Evolutionary conservation across 1,140 invertebrate species (phyloP), one percentile per base, ranked within the genome.

Genomic region (Lasaia peninsularis): DNA sequence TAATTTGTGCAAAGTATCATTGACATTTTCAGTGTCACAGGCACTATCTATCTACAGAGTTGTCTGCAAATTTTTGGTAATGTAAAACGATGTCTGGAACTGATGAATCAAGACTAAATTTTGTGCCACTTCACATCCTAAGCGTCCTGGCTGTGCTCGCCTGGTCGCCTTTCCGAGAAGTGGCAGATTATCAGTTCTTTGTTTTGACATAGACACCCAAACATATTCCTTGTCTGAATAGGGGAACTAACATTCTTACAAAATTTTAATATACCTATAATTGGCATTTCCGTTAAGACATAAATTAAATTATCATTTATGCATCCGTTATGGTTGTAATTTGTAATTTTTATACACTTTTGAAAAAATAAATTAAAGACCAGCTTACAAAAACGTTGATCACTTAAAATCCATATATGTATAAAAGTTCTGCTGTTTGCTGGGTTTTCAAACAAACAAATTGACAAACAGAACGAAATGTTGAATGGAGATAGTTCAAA

Each of bases 171-270:
- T 88, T 88, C 85, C 82, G 85, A 83, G 52, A 71, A 76, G 85
- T 88, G 85, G 85, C 56, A 88, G 67, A 88, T 51, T 49, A 78
- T 78, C 69, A 75, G 81, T 85, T 85, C 76, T 80, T 74, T 85
- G 75, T 85, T 83, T 84, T 66, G 85, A 81, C 77, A 78, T 74
- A 51, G 81, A 69, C 60, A 61, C 62, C 57, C 24, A 52, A 24
- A 44, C 50, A 73, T 73, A 73, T 35, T 32, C 78, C 57, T 78
- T 86, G 81, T 78, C 81, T 76, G 77, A 84, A 85, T 88, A 86
- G 75, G 73, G 73, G 80, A 78, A 69, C 84, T 85, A 81, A 87
- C 84, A 87, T 9, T 56, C 33, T 9, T 53, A 54, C 54, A 33
- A 75, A 81, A 76, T 80, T 80, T 58, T 78, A 78, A 82, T 70